Conservation (phyloP, 2,888 invertebrate genomes). For the Tipula unca region DNA sequence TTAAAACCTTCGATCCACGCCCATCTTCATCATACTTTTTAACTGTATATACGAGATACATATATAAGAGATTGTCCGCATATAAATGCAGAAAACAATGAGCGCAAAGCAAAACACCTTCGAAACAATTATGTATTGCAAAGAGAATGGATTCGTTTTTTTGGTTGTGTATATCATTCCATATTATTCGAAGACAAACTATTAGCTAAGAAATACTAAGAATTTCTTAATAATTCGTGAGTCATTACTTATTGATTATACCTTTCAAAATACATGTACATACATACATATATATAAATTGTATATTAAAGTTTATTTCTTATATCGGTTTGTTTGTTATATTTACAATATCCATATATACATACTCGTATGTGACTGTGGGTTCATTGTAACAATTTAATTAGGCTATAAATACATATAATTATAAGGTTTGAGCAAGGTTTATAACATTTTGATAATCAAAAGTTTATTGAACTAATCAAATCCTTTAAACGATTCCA, state of each 20-base stretch:
- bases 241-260: background rate
- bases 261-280: constrained; percentile 2
- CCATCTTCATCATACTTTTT: background rate
- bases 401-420: background rate
- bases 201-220: background rate
- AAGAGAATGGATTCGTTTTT: background rate
- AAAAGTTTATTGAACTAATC: background rate
- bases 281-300: no score
- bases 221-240: constrained; percentile 8
- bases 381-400: background rate
- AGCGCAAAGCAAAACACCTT: background rate
- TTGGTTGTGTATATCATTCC: background rate
- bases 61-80: background rate
- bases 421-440: background rate
- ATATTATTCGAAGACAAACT: background rate
- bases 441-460: background rate
- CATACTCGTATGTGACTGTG: background rate
- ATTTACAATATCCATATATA: no score
- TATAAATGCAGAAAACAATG: background rate
- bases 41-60: no score
- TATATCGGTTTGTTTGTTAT: background rate
- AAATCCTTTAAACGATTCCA: background rate
- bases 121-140: background rate
- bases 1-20: background rate
- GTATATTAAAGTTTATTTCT: background rate